These are phyloP conservation scores for Sebastes variabilis DNA, from an alignment of 2,797 vertebrate genomes.

Conservation along the genomic window DNA sequence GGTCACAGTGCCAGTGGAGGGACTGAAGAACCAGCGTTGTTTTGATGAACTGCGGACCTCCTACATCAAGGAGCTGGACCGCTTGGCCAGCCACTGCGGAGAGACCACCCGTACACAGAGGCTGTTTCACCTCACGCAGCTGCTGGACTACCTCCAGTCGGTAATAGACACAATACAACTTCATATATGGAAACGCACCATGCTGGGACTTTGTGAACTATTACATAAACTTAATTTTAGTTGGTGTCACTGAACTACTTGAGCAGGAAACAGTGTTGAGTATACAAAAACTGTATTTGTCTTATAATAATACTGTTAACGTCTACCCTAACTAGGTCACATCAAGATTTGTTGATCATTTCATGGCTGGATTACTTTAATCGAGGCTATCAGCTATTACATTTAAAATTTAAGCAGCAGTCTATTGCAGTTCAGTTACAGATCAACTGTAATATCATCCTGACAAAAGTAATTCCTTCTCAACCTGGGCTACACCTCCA, in stretches of 20 bases:
- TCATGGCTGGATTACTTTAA: background rate
- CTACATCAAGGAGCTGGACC: slow-evolving; percentile 96
- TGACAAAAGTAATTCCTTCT: background rate
- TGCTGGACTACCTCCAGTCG: slow-evolving; percentile 94
- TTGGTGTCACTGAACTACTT: background rate
- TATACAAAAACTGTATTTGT: background rate
- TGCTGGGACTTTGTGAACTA: background rate
- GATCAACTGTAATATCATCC: background rate
- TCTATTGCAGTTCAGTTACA: background rate
- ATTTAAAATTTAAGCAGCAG: background rate
- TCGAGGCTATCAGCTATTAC: background rate
- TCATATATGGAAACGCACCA: slow-evolving; percentile 3
- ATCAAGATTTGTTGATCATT: background rate
- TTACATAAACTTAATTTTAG: slow-evolving; percentile 1
- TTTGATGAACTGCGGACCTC: slow-evolving; percentile 96
- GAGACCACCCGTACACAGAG: slow-evolving; percentile 89
- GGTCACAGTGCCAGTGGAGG: slow-evolving; percentile 91
- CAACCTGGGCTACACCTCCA: background rate
- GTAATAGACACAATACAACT: slow-evolving; percentile 77
- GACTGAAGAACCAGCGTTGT: slow-evolving; percentile 92
- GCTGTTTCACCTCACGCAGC: slow-evolving; percentile 95
- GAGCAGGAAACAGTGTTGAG: background rate
- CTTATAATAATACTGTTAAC: background rate
- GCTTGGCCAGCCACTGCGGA: slow-evolving; percentile 89
- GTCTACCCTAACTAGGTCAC: background rate